Conservation (phyloP, 2,888 invertebrate genomes). For the Sesia apiformis region DNA sequence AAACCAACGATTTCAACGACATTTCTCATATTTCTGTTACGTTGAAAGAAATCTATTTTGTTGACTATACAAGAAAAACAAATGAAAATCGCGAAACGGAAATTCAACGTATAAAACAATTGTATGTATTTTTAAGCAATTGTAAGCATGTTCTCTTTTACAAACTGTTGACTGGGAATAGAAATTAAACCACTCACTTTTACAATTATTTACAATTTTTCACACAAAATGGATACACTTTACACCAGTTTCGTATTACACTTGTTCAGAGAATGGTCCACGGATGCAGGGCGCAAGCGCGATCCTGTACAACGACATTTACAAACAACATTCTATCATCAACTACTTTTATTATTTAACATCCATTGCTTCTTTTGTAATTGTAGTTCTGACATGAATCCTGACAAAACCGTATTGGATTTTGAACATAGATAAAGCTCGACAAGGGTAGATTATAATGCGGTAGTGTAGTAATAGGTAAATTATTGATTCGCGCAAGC, state of each 20-base stretch:
- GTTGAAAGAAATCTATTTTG: no score
- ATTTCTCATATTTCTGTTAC: no score
- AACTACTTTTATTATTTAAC: not conserved
- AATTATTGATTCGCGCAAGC: conserved; percentile 67
- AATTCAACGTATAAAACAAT: no score
- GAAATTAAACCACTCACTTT: conserved; percentile 41
- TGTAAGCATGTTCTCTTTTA: no score
- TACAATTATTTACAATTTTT: conserved; percentile 28
- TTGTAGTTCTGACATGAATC: not conserved
- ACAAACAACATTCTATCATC: conserved; percentile 23
- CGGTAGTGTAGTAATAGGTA: conserved; percentile 19
- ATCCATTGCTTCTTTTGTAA: conserved; percentile 24
- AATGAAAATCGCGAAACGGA: no score
- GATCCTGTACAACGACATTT: conserved; percentile 20
- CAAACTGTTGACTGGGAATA: no score
- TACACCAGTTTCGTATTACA: conserved; percentile 46
- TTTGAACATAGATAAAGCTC: no score
- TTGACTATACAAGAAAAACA: no score
- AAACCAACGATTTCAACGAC: no score
- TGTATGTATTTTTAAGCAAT: no score
- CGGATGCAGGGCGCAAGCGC: conserved; percentile 63
- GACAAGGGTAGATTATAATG: not conserved
- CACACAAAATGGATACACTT: conserved; percentile 52
- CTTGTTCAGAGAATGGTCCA: conserved; percentile 55
- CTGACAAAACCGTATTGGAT: conserved; percentile 23